phyloP scores from a whole-genome alignment of 2,113 vertebrate genomes.

The Dunckerocampus dactyliophorus region DNA sequence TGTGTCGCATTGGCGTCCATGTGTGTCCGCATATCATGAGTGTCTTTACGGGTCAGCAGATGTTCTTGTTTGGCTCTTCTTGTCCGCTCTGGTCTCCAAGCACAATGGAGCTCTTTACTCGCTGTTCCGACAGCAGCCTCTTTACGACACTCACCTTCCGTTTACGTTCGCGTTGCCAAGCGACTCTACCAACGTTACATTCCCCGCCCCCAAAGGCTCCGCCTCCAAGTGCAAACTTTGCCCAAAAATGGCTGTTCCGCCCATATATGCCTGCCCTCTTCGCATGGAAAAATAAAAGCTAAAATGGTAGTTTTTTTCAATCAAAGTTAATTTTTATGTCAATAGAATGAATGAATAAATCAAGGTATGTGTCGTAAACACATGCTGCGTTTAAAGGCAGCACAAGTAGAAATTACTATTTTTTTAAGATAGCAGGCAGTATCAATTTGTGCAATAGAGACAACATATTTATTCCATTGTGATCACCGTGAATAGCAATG shows the following conservation, averaged over 20 bases:
- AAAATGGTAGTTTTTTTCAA: too few species aligned
- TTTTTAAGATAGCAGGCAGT: too few species aligned
- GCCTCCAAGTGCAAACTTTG: constrained; percentile 32
- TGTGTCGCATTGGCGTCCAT: constrained; percentile 24
- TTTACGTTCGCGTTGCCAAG: constrained; percentile 69
- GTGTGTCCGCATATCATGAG: constrained; percentile 16
- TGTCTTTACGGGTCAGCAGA: constrained; percentile 18
- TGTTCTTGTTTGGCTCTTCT: constrained; percentile 27
- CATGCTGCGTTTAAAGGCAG: too few species aligned
- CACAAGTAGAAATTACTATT: too few species aligned
- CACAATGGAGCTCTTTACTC: constrained; percentile 67
- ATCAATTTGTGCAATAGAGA: background rate
- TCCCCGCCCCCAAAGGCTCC: constrained; percentile 34
- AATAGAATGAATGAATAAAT: background rate
- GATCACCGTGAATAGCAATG: background rate
- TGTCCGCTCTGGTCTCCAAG: constrained; percentile 35
- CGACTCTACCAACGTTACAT: constrained; percentile 51
- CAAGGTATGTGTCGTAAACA: background rate
- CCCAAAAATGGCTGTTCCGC: constrained; percentile 14
- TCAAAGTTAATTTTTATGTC: background rate
- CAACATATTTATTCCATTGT: background rate
- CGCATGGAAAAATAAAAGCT: background rate
- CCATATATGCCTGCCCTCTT: background rate
- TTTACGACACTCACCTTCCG: constrained; percentile 57
- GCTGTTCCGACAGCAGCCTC: constrained; percentile 65